These are phyloP conservation scores for Anagyrus pseudococci DNA, from an alignment of 2,888 invertebrate genomes.

Conservation along the genomic window DNA sequence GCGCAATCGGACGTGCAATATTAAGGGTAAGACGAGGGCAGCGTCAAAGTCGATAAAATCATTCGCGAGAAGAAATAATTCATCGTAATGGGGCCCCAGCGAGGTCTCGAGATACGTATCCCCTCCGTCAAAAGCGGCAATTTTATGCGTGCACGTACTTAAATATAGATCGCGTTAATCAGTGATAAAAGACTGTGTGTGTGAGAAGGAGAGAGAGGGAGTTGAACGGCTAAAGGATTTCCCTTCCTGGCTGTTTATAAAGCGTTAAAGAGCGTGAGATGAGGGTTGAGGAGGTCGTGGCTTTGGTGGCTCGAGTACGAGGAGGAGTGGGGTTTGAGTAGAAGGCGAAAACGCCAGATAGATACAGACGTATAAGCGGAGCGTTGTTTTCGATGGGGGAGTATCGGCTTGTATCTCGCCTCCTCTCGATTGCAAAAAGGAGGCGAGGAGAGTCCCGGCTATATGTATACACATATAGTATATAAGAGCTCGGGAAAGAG, in stretches of 20 bases:
- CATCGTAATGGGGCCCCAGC: neutral
- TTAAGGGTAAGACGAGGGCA: too few relatives aligned
- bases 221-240: neutral
- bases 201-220: too few relatives aligned
- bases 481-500: too few relatives aligned
- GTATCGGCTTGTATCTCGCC: slow-evolving; percentile 14
- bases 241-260: slow-evolving; percentile 3
- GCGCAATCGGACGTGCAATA: too few relatives aligned
- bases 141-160: slow-evolving; percentile 3
- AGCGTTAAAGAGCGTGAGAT: slow-evolving; percentile 5
- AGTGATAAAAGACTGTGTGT: neutral
- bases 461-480: too few relatives aligned
- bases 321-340: neutral
- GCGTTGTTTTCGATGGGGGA: neutral
- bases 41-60: too few relatives aligned
- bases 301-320: neutral
- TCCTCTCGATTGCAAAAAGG: neutral
- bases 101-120: neutral
- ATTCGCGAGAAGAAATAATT: too few relatives aligned
- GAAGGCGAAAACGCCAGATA: neutral
- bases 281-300: too few relatives aligned
- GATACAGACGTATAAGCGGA: neutral
- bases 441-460: neutral
- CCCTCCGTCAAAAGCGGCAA: neutral
- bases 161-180: neutral